A percentile compares a stretch with the other conserved stretches of the same genome.
Conservation (phyloP, 2,888 invertebrate genomes). For the Cecidostiba fungosa region DNA sequence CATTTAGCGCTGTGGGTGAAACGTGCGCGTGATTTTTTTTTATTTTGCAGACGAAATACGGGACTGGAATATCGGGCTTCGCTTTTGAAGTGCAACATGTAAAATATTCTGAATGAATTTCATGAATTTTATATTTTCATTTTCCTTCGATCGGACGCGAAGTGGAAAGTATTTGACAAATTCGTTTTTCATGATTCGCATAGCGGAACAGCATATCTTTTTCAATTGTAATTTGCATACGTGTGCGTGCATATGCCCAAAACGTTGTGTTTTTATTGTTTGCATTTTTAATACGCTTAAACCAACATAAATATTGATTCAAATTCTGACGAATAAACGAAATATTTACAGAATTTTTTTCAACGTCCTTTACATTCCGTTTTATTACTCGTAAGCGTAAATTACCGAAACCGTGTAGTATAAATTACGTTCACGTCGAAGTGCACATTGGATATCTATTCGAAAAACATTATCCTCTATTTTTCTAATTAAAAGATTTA, state of each 20-base stretch:
- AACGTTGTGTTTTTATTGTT: too few relatives aligned
- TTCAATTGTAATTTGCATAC: too few relatives aligned
- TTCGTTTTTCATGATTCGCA: background rate
- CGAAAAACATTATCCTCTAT: slow-evolving; percentile 39
- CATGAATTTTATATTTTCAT: background rate
- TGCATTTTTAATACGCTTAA: too few relatives aligned
- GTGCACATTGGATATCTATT: slow-evolving; percentile 6
- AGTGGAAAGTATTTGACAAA: background rate
- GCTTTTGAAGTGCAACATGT: background rate
- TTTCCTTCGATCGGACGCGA: background rate
- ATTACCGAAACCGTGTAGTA: background rate
- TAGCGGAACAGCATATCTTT: background rate
- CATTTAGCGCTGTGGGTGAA: slow-evolving; percentile 20
- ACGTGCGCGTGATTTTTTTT: background rate
- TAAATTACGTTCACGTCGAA: background rate
- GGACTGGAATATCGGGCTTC: background rate
- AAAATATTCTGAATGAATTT: background rate
- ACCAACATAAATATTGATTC: background rate
- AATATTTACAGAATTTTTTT: background rate
- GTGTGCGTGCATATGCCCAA: too few relatives aligned
- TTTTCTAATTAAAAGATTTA: slow-evolving; percentile 50
- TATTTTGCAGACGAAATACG: background rate
- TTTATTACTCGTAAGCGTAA: background rate
- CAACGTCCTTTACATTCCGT: too few relatives aligned
- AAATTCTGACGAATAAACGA: background rate